A percentile compares a stretch with the other conserved stretches of the same genome.
Evolutionary conservation across 2,113 vertebrate genomes (phyloP).

Genomic region (Aptenodytes forsteri): DNA sequence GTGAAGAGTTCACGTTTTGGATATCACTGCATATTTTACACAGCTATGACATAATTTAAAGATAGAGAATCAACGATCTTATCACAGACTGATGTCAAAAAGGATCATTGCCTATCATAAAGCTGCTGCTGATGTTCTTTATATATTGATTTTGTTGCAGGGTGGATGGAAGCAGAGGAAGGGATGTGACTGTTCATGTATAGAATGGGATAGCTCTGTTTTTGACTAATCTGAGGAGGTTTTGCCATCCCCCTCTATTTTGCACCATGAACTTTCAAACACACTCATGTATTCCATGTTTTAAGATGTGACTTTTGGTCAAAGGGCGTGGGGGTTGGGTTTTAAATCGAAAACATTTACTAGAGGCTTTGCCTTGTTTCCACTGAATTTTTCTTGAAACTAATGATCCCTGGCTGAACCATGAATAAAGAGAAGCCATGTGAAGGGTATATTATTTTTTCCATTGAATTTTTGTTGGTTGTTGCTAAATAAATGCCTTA

Average conservation of each 20-base stretch:
- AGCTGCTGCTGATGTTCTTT: conserved; percentile 56
- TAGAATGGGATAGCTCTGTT: background rate
- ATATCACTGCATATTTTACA: conserved; percentile 13
- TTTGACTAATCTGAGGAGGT: background rate
- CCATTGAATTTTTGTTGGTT: background rate
- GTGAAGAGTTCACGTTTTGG: conserved; percentile 47
- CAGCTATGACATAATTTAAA: conserved; percentile 63
- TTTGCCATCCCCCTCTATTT: background rate
- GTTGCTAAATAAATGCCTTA: conserved; percentile 49
- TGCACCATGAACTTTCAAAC: conserved; percentile 35
- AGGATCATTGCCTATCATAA: conserved; percentile 54
- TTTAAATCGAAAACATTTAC: conserved; percentile 28
- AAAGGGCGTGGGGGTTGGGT: background rate
- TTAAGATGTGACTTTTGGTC: background rate
- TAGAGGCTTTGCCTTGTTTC: conserved; percentile 16
- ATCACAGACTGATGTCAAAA: conserved; percentile 45
- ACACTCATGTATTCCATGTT: background rate
- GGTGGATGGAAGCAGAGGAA: background rate
- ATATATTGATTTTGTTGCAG: conserved; percentile 30
- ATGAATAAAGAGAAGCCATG: conserved; percentile 12
- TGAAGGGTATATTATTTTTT: background rate
- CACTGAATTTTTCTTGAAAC: background rate
- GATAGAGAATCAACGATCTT: conserved; percentile 61
- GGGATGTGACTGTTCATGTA: background rate
- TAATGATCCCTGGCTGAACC: background rate